Conservation (phyloP, 2,113 vertebrate genomes). For the Eptesicus fuscus region DNA sequence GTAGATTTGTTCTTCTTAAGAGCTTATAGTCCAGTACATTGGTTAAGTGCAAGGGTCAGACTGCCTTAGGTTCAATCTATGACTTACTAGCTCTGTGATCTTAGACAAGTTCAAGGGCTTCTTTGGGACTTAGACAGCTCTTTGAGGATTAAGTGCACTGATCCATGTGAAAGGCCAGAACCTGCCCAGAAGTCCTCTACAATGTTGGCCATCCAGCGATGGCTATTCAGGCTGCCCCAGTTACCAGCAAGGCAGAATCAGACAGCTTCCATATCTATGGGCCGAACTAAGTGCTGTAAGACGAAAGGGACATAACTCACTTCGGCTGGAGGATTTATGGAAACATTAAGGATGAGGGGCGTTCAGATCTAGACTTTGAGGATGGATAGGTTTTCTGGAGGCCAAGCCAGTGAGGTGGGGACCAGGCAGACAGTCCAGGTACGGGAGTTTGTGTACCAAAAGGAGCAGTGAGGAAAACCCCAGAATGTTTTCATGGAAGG, state of each 20-base stretch:
- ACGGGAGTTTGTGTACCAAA: background rate
- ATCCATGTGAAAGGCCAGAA: background rate
- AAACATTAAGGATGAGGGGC: background rate
- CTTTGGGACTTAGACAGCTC: background rate
- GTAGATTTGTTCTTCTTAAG: background rate
- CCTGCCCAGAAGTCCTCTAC: background rate
- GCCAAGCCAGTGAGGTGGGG: background rate
- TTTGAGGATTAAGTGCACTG: conserved; percentile 35
- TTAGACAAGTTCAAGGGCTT: conserved; percentile 20
- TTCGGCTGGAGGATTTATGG: background rate
- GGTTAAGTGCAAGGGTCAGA: background rate
- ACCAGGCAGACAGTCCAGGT: background rate
- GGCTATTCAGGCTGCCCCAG: background rate
- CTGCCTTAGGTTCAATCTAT: background rate
- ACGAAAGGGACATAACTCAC: background rate
- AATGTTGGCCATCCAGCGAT: background rate
- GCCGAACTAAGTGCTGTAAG: background rate
- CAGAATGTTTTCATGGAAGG: background rate
- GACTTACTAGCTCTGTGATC: conserved; percentile 27
- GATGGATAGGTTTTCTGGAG: background rate
- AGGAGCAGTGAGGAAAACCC: background rate
- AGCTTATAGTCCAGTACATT: background rate
- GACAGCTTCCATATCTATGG: background rate
- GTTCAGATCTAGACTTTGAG: background rate
- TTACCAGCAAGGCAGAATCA: background rate